These are phyloP conservation scores for Pantherophis guttatus DNA, from an alignment of 2,113 vertebrate species.

Conservation along the genomic window DNA sequence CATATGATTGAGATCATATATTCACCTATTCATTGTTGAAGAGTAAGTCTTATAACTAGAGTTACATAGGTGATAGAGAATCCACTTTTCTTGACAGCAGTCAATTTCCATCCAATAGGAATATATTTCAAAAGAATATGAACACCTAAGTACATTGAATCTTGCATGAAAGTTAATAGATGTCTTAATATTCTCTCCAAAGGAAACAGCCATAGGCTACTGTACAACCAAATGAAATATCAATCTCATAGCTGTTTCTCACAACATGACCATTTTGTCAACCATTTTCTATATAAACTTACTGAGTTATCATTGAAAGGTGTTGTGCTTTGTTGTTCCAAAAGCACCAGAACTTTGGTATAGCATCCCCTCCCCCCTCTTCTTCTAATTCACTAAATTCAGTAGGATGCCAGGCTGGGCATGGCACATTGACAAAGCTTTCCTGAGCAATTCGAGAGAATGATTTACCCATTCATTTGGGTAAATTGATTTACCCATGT, in stretches of 20 bases:
- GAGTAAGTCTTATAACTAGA: neutral
- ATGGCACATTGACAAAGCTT: neutral
- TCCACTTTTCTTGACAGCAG: neutral
- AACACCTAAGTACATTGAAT: neutral
- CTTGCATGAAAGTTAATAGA: neutral
- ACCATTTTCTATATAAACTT: neutral
- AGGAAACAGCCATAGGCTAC: neutral
- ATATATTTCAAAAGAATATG: neutral
- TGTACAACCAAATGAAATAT: neutral
- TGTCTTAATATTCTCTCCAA: neutral
- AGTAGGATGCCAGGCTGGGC: neutral
- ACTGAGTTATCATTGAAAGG: neutral
- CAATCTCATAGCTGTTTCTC: neutral
- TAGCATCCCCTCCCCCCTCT: neutral
- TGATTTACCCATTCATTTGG: neutral
- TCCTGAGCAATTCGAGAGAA: neutral
- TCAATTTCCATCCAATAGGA: neutral
- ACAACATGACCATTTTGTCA: neutral
- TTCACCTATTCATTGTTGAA: neutral
- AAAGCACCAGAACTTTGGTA: neutral
- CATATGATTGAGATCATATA: neutral
- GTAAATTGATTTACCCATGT: neutral
- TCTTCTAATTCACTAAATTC: neutral
- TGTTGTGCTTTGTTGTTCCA: neutral
- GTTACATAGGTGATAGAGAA: neutral